Percentiles rank a stretch among this genome's conserved stretches.
Evolutionary conservation across 2,797 vertebrate species (phyloP).

Genomic region (Hemibagrus guttatus): DNA sequence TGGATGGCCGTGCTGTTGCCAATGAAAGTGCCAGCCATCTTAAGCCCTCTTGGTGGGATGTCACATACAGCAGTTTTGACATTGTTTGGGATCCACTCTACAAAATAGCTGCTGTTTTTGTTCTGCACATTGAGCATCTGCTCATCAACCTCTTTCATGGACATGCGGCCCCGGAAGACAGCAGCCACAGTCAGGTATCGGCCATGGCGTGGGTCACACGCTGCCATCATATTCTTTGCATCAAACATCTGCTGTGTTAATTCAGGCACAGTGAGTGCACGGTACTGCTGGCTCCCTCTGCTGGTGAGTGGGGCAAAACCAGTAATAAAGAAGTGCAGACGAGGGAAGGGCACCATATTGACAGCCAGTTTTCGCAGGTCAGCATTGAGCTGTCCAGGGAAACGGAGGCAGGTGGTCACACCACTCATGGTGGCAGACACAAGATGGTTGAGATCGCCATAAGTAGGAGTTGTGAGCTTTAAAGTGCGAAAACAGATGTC

Average conservation of each 20-base stretch:
- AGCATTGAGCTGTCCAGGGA: conserved; percentile 80
- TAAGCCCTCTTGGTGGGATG: conserved; percentile 82
- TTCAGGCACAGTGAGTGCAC: conserved; percentile 68
- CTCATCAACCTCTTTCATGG: conserved; percentile 87
- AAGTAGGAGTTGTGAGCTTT: no score
- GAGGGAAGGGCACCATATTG: conserved; percentile 82
- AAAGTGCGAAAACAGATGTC: no score
- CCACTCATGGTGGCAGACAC: no score
- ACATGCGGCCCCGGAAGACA: conserved; percentile 85
- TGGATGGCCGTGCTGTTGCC: conserved; percentile 72
- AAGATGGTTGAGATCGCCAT: no score
- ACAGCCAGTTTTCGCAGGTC: conserved; percentile 79
- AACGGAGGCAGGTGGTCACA: conserved; percentile 65
- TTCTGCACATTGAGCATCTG: conserved; percentile 87
- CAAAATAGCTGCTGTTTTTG: conserved; percentile 86
- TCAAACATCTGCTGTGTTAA: conserved; percentile 85
- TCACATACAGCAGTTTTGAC: conserved; percentile 84
- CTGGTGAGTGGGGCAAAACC: conserved; percentile 71
- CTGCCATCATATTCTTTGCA: conserved; percentile 86
- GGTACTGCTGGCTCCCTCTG: not conserved
- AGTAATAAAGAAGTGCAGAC: conserved; percentile 82
- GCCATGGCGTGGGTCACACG: conserved; percentile 81
- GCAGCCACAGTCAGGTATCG: conserved; percentile 84
- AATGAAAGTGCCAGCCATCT: conserved; percentile 83
- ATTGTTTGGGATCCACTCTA: conserved; percentile 86